Evolutionary conservation across 2,797 vertebrate species (phyloP), one percentile per base, ranked within the genome.

Genomic region (Garrulus glandarius): DNA sequence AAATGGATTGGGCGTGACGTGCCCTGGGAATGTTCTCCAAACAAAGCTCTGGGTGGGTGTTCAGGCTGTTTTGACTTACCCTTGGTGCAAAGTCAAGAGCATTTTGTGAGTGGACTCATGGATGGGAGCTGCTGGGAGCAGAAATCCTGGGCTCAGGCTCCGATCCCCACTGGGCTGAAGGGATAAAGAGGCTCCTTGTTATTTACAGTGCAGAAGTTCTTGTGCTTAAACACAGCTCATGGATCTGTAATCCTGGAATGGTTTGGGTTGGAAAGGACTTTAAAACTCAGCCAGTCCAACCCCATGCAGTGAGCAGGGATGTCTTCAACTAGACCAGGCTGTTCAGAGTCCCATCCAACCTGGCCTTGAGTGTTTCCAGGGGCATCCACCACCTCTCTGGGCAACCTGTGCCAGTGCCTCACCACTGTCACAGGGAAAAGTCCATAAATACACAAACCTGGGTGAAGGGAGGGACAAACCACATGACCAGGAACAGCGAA

Each of bases 21-120:
- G 74, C 59, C 74, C 61, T 23, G 80, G 68, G 74, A 96, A 91
- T 6, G 61, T 91, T 96, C 90, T 83, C 76, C 67, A 89, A 89
- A 96, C 95, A 96, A 93, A 94, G 75, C 6, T 0, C 30, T 32
- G 87, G 88, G 89, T 92, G 91, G 85, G 64, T 65, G 87, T 30
- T 61, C 32, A 30, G 76, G 44, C 87, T 95, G 93, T 75, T 96
- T 64, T 69, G 86, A 49, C 88, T 89, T 55, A 86, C 81, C 72
- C 36, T 85, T 18, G 79, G 65, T 65, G 65, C 36, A 13, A 49
- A 71, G 37, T 15, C 0, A 6, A 44, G 77, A 71, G 69, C 83
- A 43, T 14, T 87, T 23, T 36, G 41, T 55, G 22, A 23, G 32
- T 10, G 65, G 69, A 32, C 50, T 71, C 26, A 0, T 1, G n/a